phyloP scores from a whole-genome alignment of 2,797 vertebrate species.

The Prionace glauca region DNA sequence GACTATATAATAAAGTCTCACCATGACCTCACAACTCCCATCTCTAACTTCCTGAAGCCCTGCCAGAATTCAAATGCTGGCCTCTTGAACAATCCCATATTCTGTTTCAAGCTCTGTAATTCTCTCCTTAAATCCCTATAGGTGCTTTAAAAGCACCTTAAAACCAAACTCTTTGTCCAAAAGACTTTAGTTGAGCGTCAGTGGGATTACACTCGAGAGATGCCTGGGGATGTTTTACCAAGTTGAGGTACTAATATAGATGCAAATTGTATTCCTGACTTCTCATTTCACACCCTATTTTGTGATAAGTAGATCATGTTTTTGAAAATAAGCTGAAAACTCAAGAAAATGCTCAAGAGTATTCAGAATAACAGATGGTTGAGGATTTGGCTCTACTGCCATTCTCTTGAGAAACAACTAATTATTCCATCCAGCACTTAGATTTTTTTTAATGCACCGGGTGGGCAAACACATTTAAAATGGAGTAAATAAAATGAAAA shows the following conservation, averaged over 20 bases:
- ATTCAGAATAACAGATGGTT: background rate
- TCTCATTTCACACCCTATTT: background rate
- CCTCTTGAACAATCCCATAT: background rate
- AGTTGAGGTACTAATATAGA: background rate
- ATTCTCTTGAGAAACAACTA: background rate
- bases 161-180: background rate
- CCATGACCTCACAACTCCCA: background rate
- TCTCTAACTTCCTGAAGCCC: background rate
- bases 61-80: background rate
- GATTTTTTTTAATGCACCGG: background rate
- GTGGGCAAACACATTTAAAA: background rate
- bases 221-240: background rate
- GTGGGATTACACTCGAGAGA: background rate
- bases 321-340: background rate
- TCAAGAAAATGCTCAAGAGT: background rate
- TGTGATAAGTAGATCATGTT: background rate
- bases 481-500: background rate
- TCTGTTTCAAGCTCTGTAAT: background rate
- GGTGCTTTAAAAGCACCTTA: background rate
- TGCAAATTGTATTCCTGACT: background rate
- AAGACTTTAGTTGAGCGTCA: background rate
- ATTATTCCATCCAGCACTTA: background rate
- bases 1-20: background rate
- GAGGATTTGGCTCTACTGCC: background rate
- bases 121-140: background rate